Evolutionary conservation across 2,797 vertebrate genomes (phyloP).

Genomic region (Xenopus petersii): DNA sequence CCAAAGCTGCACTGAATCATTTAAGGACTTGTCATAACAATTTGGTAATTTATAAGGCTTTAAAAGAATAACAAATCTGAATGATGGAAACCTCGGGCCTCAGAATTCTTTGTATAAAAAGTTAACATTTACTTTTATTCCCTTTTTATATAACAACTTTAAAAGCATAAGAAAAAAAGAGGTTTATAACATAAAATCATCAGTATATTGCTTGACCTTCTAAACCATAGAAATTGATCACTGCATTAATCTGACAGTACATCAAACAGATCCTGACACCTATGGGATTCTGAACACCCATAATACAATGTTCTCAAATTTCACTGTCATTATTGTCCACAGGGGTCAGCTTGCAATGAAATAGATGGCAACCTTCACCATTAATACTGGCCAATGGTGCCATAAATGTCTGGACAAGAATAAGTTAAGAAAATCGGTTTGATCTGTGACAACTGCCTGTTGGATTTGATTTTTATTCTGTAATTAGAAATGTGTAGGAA

Average conservation of each 20-base stretch:
- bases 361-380: slow-evolving; percentile 21
- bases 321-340: slow-evolving; percentile 6
- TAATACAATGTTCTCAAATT: slow-evolving; percentile 16
- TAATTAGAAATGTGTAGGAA: too few relatives aligned
- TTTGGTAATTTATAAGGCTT: too few relatives aligned
- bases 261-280: slow-evolving; percentile 1
- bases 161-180: too few relatives aligned
- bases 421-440: slow-evolving; percentile 16
- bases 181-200: neutral
- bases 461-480: neutral
- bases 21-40: too few relatives aligned
- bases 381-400: slow-evolving; percentile 14
- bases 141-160: too few relatives aligned
- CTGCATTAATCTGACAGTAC: neutral
- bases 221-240: neutral
- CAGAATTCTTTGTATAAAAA: too few relatives aligned
- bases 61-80: too few relatives aligned
- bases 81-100: too few relatives aligned
- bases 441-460: neutral
- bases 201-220: neutral
- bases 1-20: too few relatives aligned
- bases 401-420: slow-evolving; percentile 3
- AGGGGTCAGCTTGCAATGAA: slow-evolving; percentile 11
- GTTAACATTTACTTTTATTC: too few relatives aligned
- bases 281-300: slow-evolving; percentile 1